A percentile compares a stretch with the other conserved stretches of the same genome.
Conservation (phyloP, 2,888 invertebrate species). For the Drosophila subquinaria region DNA sequence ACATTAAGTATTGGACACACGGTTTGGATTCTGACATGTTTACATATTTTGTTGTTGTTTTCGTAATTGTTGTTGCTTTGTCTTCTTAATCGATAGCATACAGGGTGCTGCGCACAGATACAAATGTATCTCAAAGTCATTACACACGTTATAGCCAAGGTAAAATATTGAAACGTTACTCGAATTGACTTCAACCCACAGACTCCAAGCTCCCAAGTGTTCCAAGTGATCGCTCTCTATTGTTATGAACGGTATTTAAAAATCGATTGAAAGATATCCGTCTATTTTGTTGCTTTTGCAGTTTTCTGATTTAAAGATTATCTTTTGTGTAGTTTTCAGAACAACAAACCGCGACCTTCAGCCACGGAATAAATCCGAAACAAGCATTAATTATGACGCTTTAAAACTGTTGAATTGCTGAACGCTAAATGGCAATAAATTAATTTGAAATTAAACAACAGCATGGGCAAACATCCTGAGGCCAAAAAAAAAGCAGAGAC, state of each 20-base stretch:
- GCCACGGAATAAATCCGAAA: conserved; percentile 14
- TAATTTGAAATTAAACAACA: conserved; percentile 54
- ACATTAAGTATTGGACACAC: conserved; percentile 75
- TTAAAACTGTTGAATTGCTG: conserved; percentile 25
- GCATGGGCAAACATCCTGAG: conserved; percentile 49
- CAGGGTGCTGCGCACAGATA: conserved; percentile 64
- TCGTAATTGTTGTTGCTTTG: conserved; percentile 28
- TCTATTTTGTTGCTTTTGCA: conserved; percentile 37
- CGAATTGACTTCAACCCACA: conserved; percentile 54
- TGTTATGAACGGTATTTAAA: conserved; percentile 35
- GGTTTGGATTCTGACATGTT: conserved; percentile 70
- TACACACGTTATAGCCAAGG: conserved; percentile 41
- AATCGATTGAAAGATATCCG: conserved; percentile 64
- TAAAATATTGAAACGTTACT: conserved; percentile 6
- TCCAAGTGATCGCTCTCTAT: conserved; percentile 33
- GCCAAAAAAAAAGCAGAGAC: conserved; percentile 19
- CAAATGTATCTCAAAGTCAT: conserved; percentile 44
- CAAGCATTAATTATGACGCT: conserved; percentile 60
- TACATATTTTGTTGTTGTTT: conserved; percentile 53
- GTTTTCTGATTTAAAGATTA: conserved; percentile 59
- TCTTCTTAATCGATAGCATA: conserved; percentile 69
- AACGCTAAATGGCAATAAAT: conserved; percentile 60
- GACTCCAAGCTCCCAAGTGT: conserved; percentile 16
- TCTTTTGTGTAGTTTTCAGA: conserved; percentile 50
- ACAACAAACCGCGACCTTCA: conserved; percentile 47